Conservation (phyloP, 2,888 invertebrate species). For the Papilio elwesi region DNA sequence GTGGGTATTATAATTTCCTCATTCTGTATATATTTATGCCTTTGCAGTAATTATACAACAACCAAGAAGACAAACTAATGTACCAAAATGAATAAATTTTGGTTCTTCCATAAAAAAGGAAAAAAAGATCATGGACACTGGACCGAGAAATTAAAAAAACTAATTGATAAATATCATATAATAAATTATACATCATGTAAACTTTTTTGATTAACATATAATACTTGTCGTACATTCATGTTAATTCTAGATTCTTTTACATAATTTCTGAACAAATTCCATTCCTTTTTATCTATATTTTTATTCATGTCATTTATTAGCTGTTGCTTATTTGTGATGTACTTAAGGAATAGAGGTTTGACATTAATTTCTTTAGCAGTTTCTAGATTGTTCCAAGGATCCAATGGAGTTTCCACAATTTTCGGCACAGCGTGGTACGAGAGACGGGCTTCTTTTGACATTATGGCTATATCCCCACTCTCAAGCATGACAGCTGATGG, state of each 20-base stretch:
- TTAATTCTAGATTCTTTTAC: slow-evolving; percentile 92
- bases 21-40: slow-evolving; percentile 22
- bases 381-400: slow-evolving; percentile 76
- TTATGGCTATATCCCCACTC: slow-evolving; percentile 96
- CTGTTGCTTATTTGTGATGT: slow-evolving; percentile 53
- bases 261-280: slow-evolving; percentile 85
- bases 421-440: slow-evolving; percentile 97
- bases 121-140: slow-evolving; percentile 3
- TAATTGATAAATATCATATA: slow-evolving; percentile 50
- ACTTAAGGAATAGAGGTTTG: slow-evolving; percentile 53
- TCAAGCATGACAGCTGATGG: slow-evolving; percentile 89
- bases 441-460: slow-evolving; percentile 93
- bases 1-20: too few relatives aligned
- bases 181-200: slow-evolving; percentile 55
- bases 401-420: slow-evolving; percentile 84
- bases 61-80: slow-evolving; percentile 49
- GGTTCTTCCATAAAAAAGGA: not conserved
- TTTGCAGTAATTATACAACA: slow-evolving; percentile 70
- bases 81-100: slow-evolving; percentile 29
- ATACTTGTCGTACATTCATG: slow-evolving; percentile 96
- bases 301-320: slow-evolving; percentile 53
- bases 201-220: slow-evolving; percentile 84
- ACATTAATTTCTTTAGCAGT: slow-evolving; percentile 38
- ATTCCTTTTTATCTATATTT: slow-evolving; percentile 64
- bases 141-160: slow-evolving; percentile 42